phyloP scores from a whole-genome alignment of 1,140 invertebrate species.

The Drosophila tristis region DNA sequence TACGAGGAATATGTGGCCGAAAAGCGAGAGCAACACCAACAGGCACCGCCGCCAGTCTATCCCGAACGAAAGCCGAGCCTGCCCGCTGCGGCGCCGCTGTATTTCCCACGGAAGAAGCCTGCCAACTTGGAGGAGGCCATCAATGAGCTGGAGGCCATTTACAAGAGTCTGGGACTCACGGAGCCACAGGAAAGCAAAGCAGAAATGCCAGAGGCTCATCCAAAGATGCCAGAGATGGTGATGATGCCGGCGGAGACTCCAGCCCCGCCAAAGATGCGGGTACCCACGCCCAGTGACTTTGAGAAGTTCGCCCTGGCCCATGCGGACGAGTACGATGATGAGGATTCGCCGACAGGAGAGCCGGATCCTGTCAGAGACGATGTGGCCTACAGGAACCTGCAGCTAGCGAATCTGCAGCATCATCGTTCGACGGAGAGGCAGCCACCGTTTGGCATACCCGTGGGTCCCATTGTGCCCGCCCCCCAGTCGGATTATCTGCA shows the following conservation, averaged over 20 bases:
- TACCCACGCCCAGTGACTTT: constrained; percentile 84
- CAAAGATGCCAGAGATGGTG: background rate
- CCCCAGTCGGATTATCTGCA: constrained; percentile 93
- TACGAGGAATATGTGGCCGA: constrained; percentile 79
- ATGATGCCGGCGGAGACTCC: constrained; percentile 54
- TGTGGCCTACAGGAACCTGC: constrained; percentile 91
- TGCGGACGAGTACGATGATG: constrained; percentile 84
- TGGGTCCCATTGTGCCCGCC: constrained; percentile 89
- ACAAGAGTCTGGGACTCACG: constrained; percentile 91
- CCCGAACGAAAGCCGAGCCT: constrained; percentile 69
- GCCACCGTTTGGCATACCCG: constrained; percentile 94
- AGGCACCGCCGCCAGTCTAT: constrained; percentile 52
- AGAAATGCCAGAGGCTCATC: constrained; percentile 84
- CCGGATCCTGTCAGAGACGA: constrained; percentile 94
- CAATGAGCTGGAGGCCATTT: constrained; percentile 94
- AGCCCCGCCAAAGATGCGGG: constrained; percentile 87
- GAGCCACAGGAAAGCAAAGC: constrained; percentile 90
- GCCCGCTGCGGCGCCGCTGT: constrained; percentile 42
- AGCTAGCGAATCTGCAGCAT: constrained; percentile 89
- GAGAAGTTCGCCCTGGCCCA: constrained; percentile 76
- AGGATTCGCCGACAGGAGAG: constrained; percentile 86
- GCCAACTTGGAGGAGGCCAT: constrained; percentile 94
- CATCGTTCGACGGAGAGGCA: constrained; percentile 91
- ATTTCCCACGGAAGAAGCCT: constrained; percentile 85
- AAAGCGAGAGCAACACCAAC: constrained; percentile 72